Base-by-base conservation (phyloP, 2,113 vertebrate species). In the Equus quagga region DNA sequence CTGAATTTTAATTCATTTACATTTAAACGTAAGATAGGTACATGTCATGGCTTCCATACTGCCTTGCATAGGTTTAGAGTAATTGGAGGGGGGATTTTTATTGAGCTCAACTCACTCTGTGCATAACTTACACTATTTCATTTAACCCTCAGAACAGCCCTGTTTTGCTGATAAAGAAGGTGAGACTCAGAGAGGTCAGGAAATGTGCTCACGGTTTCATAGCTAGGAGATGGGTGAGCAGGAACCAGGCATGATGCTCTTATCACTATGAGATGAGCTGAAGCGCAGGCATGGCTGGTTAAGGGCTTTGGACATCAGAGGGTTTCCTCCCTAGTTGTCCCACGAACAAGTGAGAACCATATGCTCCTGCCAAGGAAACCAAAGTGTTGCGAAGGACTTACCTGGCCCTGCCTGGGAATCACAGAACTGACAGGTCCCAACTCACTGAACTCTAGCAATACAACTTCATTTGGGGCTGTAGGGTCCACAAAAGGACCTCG, bases 1-100 rank as follows among this genome's bases (percentile, higher is more conserved):
- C 18, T 89, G 93, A 75, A 83, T 93, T 70, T 79, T 73, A 79
- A 85, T 51, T 72, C 86, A 62, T 78, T 92, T 72, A 89, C 70
- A 58, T 81, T 88, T 76, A 85, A 81, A 72, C 81, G 58, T 81
- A 36, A 93, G 75, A 69, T 19, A 76, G 78, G 76, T 54, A 51
- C 33, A 8, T 14, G 89, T 51, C 2, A 58, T 36, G 54, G 44
- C 65, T 91, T 95, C 67, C 18, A 33, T 41, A 21, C 33, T 72
- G 65, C 62, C 51, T 26, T 15, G 67, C 46, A 51, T 9, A 73
- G 44, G n/a, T 62, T 49, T 87, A 36, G 15, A 83, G 41, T 67
- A 26, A 54, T 69, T 87, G 60, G 84, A 69, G 75, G 41, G 76
- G 58, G 31, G 41, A 62, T 26, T 67, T 44, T 41, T 58, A 10